phyloP scores from a whole-genome alignment of 1,140 invertebrate genomes.

The Pseudobourletiella spinata region DNA sequence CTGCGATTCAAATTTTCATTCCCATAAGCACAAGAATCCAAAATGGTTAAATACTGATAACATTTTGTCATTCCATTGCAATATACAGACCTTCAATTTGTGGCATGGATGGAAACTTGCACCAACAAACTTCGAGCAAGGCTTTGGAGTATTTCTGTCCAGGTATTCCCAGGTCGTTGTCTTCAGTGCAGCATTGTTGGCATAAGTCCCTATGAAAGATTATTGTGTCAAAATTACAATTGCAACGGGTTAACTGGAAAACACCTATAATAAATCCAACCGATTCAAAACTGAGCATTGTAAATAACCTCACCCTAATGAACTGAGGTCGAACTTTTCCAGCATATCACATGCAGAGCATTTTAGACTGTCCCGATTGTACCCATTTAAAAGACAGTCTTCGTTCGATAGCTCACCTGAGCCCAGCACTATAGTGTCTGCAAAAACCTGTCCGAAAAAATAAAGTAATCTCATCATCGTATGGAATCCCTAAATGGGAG shows the following conservation, averaged over 20 bases:
- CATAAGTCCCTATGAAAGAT: neutral
- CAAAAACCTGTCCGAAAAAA: neutral
- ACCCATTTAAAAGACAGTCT: neutral
- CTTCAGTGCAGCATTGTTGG: neutral
- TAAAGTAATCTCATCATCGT: neutral
- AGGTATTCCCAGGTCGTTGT: neutral
- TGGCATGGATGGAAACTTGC: neutral
- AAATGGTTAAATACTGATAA: neutral
- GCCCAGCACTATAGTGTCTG: neutral
- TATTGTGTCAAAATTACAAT: neutral
- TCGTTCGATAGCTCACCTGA: neutral
- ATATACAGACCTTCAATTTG: neutral
- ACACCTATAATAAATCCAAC: neutral
- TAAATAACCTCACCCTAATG: neutral
- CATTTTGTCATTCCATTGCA: neutral
- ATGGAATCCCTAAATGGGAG: too few species aligned
- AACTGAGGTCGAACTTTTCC: neutral
- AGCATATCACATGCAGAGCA: neutral
- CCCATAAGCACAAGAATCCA: neutral
- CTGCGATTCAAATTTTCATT: neutral
- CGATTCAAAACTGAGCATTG: neutral
- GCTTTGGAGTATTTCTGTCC: neutral
- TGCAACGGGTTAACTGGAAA: neutral
- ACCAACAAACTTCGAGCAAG: neutral
- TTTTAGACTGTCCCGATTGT: neutral